Evolutionary conservation across 1,140 invertebrate genomes (phyloP).

Genomic region (Nasonia giraulti): DNA sequence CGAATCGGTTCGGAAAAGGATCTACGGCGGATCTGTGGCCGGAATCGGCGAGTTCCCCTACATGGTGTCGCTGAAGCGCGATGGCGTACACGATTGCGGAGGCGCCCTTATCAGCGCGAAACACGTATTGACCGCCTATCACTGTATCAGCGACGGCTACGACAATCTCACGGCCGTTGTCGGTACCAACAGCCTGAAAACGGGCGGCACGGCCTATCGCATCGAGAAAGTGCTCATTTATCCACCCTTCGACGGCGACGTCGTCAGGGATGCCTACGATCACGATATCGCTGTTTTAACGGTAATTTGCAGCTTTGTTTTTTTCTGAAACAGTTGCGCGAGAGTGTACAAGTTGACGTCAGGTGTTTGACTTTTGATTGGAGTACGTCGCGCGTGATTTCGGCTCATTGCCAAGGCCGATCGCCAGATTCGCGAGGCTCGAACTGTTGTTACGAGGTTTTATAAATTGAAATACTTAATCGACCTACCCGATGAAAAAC

Average conservation of each 20-base stretch:
- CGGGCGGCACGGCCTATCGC: neutral
- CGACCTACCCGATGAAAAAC: too few relatives aligned
- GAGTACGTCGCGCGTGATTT: too few relatives aligned
- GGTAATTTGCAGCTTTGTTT: neutral
- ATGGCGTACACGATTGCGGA: neutral
- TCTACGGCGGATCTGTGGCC: neutral
- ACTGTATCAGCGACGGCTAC: neutral
- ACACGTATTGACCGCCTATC: constrained; percentile 19
- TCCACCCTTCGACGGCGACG: neutral
- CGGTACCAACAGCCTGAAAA: constrained; percentile 2
- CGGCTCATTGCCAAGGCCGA: neutral
- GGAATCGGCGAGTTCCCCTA: constrained; percentile 7
- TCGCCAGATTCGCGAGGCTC: too few relatives aligned
- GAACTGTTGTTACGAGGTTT: too few relatives aligned
- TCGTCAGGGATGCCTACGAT: neutral
- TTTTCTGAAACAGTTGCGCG: neutral
- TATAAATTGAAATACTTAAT: too few relatives aligned
- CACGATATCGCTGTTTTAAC: constrained; percentile 27
- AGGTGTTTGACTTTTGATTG: too few relatives aligned
- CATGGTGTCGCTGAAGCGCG: neutral
- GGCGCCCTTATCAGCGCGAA: neutral
- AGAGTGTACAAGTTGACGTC: too few relatives aligned
- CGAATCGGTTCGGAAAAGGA: neutral
- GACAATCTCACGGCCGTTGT: neutral
- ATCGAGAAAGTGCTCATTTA: neutral